A percentile compares a stretch with the other conserved stretches of the same genome.
phyloP scores from a whole-genome alignment of 2,113 vertebrate species.

The Labeo rohita region DNA sequence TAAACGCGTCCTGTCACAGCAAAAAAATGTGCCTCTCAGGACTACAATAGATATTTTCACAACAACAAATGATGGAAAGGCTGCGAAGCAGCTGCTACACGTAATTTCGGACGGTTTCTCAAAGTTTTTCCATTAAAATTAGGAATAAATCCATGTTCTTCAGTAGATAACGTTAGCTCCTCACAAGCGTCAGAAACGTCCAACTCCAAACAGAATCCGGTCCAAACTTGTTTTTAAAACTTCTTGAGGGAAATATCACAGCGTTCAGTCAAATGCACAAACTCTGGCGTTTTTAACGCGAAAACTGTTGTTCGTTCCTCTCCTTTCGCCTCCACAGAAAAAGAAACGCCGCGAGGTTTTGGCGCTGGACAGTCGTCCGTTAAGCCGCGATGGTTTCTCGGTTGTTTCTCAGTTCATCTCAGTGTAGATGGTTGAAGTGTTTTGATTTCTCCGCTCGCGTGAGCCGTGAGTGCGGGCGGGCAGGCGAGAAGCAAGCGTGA shows the following conservation, averaged over 20 bases:
- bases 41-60: neutral
- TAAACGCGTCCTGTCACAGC: constrained; percentile 18
- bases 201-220: neutral
- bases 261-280: constrained; percentile 18
- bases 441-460: constrained; percentile 41
- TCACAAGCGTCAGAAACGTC: neutral
- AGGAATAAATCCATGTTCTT: constrained; percentile 33
- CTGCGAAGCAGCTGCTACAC: neutral
- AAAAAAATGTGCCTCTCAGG: constrained; percentile 10
- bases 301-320: constrained; percentile 1
- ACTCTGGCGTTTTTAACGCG: neutral
- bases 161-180: neutral
- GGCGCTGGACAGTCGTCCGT: neutral
- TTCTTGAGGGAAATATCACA: constrained; percentile 11
- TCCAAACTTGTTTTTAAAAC: constrained; percentile 35
- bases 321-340: constrained; percentile 2
- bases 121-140: neutral
- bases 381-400: neutral
- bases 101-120: neutral
- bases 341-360: neutral
- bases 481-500: constrained; percentile 18
- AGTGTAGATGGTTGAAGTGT: constrained; percentile 12
- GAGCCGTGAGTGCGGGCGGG: neutral
- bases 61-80: neutral
- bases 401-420: constrained; percentile 9